Evolutionary conservation across 2,888 invertebrate species (phyloP), one percentile per base, ranked within the genome.

Genomic region (Thecocarcelia acutangulata): DNA sequence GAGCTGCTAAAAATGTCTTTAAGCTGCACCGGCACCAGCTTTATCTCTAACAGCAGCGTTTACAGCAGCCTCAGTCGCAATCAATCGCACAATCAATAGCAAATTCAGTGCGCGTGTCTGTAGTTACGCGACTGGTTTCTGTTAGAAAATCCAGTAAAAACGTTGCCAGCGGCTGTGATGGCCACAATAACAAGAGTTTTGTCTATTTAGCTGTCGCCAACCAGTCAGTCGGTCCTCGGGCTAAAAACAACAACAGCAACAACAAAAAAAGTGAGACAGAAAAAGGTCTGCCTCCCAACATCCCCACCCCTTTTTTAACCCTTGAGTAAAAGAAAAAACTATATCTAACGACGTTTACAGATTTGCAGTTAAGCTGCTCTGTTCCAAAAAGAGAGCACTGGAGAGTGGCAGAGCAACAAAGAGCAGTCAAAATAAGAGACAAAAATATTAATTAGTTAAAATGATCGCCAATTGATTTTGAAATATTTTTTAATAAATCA

Each of bases 201-300:
- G 78, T 80, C 82, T 78, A 78, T 78, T 77, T 61, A 70, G 66
- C 78, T 82, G 82, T 82, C 82, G 82, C 82, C 82, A 82, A 69
- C 59, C 82, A 82, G 78, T 44, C 72, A 73, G 78, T 68, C 78
- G 52, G 72, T 66, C 78, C 72, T 79, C 59, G n/a, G 66, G 78
- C 66, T 11, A 66, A 59, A 33, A 54, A 52, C 11, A 33, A 40
- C 33, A 9, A n/a, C n/a, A n/a, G n/a, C n/a, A n/a, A n/a, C n/a
- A n/a, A n/a, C n/a, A n/a, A n/a, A 9, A 19, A 46, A 12, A 48
- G 6, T 48, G 46, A 54, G 19, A 44, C n/a, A 37, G 13, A 40
- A 75, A 68, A 76, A 44, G 44, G 15, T 59, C 58, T 52, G 44
- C 59, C 61, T 44, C n/a, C 33, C 15, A 40, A 68, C 52, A 40